Conservation (phyloP, 2,113 vertebrate genomes). For the Ceyx margarethae region DNA sequence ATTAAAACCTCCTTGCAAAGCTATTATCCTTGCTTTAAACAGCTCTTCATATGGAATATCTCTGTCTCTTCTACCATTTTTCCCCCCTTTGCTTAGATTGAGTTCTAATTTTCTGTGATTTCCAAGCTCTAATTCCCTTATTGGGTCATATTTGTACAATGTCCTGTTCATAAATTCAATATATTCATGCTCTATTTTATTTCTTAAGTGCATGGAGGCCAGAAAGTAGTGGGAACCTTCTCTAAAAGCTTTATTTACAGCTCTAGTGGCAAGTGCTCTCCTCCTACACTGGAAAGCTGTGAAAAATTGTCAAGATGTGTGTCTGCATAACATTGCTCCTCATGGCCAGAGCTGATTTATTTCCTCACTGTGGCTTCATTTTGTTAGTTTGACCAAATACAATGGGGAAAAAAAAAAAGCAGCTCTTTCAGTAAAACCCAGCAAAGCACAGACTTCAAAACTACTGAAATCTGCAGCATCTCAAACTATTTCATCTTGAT, state of each 20-base stretch:
- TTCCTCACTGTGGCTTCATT: slow-evolving; percentile 58
- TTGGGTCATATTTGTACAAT: neutral
- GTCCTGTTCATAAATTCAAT: neutral
- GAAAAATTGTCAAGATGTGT: slow-evolving; percentile 60
- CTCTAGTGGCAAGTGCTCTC: slow-evolving; percentile 24
- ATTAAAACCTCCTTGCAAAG: slow-evolving; percentile 45
- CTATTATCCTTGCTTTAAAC: slow-evolving; percentile 42
- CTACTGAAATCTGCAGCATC: neutral
- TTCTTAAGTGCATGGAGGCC: slow-evolving; percentile 6
- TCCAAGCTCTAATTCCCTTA: slow-evolving; percentile 26
- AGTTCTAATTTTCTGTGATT: slow-evolving; percentile 30
- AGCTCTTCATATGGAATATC: neutral
- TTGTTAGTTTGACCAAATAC: slow-evolving; percentile 20
- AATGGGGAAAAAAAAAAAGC: neutral
- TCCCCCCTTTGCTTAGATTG: neutral
- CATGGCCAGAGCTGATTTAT: slow-evolving; percentile 40
- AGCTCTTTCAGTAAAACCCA: neutral
- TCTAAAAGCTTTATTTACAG: slow-evolving; percentile 42
- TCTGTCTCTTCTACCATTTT: neutral
- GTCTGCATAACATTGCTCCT: slow-evolving; percentile 41
- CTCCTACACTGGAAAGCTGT: slow-evolving; percentile 60
- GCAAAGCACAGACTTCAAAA: neutral
- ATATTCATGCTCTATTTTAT: neutral
- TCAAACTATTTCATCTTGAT: neutral
- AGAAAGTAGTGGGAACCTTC: slow-evolving; percentile 36